Conservation (phyloP, 1,140 invertebrate species). For the Teleogryllus occipitalis region DNA sequence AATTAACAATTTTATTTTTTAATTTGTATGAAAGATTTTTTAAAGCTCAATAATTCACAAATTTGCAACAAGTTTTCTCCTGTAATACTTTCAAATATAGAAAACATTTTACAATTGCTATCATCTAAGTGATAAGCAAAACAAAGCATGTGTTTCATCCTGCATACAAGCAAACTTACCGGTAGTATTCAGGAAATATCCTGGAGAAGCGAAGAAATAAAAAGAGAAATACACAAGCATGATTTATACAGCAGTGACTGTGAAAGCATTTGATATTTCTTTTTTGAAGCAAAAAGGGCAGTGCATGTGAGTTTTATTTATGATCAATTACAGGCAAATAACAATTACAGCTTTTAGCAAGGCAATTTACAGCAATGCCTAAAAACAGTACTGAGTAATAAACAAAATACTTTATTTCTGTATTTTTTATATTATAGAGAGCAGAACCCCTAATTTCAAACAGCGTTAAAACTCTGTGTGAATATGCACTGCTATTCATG, state of each 20-base stretch:
- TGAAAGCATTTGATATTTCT: neutral
- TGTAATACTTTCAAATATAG: neutral
- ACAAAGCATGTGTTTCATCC: neutral
- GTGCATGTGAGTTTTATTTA: neutral
- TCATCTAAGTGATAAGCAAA: slow-evolving; percentile 13
- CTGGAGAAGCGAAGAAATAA: slow-evolving; percentile 24
- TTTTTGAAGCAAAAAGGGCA: neutral
- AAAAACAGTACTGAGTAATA: too few relatives aligned
- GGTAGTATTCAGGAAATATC: slow-evolving; percentile 31
- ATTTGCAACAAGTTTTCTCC: too few relatives aligned
- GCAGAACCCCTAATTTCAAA: too few relatives aligned
- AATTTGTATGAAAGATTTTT: too few relatives aligned
- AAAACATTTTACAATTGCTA: slow-evolving; percentile 15
- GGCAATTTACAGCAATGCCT: neutral
- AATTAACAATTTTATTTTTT: too few relatives aligned
- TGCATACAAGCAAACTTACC: slow-evolving; percentile 26
- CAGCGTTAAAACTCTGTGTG: too few relatives aligned
- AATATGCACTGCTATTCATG: too few relatives aligned
- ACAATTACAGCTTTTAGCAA: neutral
- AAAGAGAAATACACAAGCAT: slow-evolving; percentile 24
- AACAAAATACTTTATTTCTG: too few relatives aligned
- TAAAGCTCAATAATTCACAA: neutral
- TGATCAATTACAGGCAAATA: neutral
- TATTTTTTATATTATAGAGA: too few relatives aligned
- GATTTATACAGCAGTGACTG: slow-evolving; percentile 20